phyloP scores from a whole-genome alignment of 2,113 vertebrate genomes.

The Acanthisitta chloris region DNA sequence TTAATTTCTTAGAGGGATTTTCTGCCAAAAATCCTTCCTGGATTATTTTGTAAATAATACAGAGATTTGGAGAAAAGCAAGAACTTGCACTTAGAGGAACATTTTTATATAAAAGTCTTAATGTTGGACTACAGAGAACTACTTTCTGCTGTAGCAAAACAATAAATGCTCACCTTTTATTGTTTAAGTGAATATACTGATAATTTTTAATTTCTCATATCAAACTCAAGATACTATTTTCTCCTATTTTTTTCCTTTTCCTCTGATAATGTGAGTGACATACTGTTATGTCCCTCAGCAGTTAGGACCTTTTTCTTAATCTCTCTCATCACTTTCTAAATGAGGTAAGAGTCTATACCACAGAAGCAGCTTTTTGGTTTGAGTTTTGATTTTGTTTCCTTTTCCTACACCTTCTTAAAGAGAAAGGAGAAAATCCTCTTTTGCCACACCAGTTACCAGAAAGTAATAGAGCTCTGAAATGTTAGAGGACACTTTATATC shows the following conservation, averaged over 20 bases:
- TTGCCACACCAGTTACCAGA: neutral
- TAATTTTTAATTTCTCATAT: neutral
- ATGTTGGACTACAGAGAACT: neutral
- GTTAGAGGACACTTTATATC: neutral
- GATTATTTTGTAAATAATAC: neutral
- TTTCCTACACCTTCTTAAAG: neutral
- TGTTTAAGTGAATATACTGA: neutral
- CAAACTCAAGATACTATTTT: neutral
- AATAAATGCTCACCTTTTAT: neutral
- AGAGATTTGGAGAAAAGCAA: neutral
- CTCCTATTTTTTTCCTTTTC: neutral
- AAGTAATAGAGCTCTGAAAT: neutral
- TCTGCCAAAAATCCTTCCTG: neutral
- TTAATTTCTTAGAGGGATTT: neutral
- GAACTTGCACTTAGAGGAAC: neutral
- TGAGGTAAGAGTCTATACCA: neutral
- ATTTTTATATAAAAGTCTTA: neutral
- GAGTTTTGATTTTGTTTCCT: neutral
- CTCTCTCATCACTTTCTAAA: neutral
- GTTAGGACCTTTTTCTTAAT: neutral
- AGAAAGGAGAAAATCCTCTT: neutral
- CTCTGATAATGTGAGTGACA: neutral
- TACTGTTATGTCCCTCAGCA: neutral
- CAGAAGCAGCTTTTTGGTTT: neutral
- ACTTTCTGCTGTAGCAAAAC: neutral